Percentiles rank a stretch among this genome's conserved stretches.
Conservation (phyloP, 2,888 invertebrate genomes). For the Endomychus coccineus region DNA sequence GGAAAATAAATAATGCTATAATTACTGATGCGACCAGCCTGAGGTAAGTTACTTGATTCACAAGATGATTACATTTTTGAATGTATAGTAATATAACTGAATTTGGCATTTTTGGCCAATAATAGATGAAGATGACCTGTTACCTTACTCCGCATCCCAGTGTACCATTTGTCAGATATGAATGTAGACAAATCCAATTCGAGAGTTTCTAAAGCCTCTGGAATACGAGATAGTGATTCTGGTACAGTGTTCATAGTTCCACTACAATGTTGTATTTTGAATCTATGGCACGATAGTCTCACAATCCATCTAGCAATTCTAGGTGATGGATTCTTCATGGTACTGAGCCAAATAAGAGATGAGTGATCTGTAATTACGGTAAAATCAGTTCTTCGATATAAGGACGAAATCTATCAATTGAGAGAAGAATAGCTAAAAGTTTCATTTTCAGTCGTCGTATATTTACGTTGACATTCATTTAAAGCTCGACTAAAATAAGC, state of each 20-base stretch:
- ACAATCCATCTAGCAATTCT: conserved; percentile 26
- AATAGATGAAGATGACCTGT: neutral
- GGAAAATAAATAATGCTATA: conserved; percentile 5
- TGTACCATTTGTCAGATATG: conserved; percentile 2
- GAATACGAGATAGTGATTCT: conserved; percentile 25
- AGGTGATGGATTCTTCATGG: conserved; percentile 26
- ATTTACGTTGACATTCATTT: conserved; percentile 18
- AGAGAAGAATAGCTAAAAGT: conserved; percentile 19
- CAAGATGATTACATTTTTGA: conserved; percentile 5
- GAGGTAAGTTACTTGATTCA: conserved; percentile 1
- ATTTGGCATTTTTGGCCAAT: neutral
- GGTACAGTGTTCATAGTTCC: conserved; percentile 25
- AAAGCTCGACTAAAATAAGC: conserved; percentile 15
- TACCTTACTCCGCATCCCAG: conserved; percentile 1
- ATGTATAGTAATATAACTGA: neutral
- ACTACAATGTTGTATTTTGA: conserved; percentile 24
- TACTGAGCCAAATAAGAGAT: conserved; percentile 26
- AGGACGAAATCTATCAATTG: conserved; percentile 23
- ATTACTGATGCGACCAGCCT: conserved; percentile 7
- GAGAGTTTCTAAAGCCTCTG: conserved; percentile 1
- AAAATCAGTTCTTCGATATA: conserved; percentile 25
- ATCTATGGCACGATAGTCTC: conserved; percentile 19
- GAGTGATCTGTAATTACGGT: conserved; percentile 24
- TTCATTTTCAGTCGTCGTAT: conserved; percentile 22
- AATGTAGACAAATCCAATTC: neutral